These are phyloP conservation scores for Bombycilla garrulus DNA, from an alignment of 2,113 vertebrate species.

Conservation along the genomic window DNA sequence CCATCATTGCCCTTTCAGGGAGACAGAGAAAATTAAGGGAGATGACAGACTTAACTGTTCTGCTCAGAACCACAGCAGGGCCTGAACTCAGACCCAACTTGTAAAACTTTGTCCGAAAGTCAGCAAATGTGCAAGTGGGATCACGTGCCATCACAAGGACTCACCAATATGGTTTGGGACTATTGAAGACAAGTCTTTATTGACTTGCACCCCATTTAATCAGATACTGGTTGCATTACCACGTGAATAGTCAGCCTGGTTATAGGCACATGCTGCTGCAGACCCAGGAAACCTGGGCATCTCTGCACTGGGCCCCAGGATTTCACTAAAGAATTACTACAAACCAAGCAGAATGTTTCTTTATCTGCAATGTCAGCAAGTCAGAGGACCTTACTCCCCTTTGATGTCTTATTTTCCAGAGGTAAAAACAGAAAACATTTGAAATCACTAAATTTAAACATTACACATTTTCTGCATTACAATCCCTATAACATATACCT, in stretches of 20 bases:
- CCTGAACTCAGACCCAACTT: not conserved
- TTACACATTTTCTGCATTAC: not conserved
- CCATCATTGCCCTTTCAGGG: not conserved
- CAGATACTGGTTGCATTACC: not conserved
- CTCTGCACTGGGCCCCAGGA: not conserved
- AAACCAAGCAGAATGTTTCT: not conserved
- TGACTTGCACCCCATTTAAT: not conserved
- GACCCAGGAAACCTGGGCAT: not conserved
- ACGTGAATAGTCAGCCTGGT: not conserved
- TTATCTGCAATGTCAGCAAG: not conserved
- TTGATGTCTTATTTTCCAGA: not conserved
- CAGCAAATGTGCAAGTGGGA: not conserved
- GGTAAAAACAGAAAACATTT: not conserved
- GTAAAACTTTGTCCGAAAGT: not conserved
- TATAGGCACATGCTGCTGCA: not conserved
- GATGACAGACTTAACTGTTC: not conserved
- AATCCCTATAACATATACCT: not conserved
- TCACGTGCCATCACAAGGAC: not conserved
- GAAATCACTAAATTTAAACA: not conserved
- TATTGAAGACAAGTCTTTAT: not conserved
- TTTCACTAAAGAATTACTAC: not conserved
- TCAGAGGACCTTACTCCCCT: not conserved
- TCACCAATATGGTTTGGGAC: not conserved
- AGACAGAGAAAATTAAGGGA: not conserved
- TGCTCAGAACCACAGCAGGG: not conserved